Base-by-base conservation (phyloP, 2,113 vertebrate genomes). In the Cebidichthys violaceus region DNA sequence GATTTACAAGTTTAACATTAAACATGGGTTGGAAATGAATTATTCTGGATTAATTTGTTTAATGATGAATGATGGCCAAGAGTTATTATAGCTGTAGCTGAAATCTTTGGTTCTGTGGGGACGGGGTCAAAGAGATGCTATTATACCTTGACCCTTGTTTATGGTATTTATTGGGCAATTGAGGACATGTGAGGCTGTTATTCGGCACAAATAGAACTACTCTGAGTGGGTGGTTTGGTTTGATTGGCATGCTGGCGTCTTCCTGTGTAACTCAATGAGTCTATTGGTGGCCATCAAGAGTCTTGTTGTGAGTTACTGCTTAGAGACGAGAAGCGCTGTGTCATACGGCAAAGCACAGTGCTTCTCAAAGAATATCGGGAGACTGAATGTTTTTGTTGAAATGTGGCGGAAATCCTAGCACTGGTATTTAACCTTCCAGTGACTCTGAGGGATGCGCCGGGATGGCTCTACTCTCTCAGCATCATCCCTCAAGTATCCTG, bases 401-500 rank as follows among this genome's bases (percentile, higher is more conserved):
- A 35, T 64, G 64, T 77, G 75, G 18, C 13, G 24, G 50, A 84
- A 89, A 77, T 29, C 50, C 17, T 68, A 69, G 57, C 10, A 43
- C 9, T 24, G 8, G 22, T 60, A 73, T 77, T 82, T 79, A 81
- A 77, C 81, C 50, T 81, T 31, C 71, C 27, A 54, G 9, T 81
- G 81, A 79, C 78, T 84, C 65, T 70, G 64, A 67, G 79, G 50
- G 75, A 88, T 82, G 47, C 86, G 75, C 39, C 73, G 76, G 65
- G 70, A 62, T 76, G 77, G 70, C 50, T 81, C 45, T 47, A 20
- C 84, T 88, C 37, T 59, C 67, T 65, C 66, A 74, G 50, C 73
- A 87, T 93, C 82, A 90, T 91, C 76, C 57, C 81, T 75, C 33
- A 88, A 92, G 73, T 72, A 81, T 89, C 85, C 57, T 84, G 70